phyloP scores from a whole-genome alignment of 2,113 vertebrate species.

The Myrmecobius fasciatus region DNA sequence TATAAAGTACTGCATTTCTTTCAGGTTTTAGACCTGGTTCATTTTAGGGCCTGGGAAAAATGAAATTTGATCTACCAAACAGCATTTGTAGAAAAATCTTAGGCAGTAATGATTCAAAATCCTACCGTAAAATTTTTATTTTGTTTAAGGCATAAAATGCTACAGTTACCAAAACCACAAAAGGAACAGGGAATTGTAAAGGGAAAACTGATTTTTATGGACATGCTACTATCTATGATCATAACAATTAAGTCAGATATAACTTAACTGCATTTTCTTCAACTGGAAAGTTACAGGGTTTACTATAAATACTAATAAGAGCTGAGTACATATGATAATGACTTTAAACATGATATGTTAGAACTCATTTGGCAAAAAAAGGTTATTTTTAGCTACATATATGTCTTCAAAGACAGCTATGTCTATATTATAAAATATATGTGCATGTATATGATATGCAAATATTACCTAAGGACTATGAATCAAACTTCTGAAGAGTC shows the following conservation, averaged over 20 bases:
- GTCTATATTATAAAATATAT: background rate
- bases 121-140: background rate
- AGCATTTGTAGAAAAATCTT: background rate
- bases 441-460: background rate
- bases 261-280: background rate
- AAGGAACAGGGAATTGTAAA: background rate
- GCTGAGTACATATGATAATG: background rate
- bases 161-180: background rate
- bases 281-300: background rate
- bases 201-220: background rate
- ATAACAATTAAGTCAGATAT: background rate
- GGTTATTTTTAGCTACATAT: background rate
- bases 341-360: background rate
- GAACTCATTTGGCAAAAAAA: background rate
- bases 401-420: background rate
- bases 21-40: background rate
- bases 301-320: background rate
- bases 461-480: background rate
- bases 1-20: background rate
- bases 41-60: background rate
- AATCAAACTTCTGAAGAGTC: background rate
- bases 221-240: background rate
- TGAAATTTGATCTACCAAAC: background rate
- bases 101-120: background rate
- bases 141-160: background rate